Percentiles rank a stretch among this genome's conserved stretches.
Conservation (phyloP, 2,888 invertebrate species). For the Zaprionus bogoriensis region DNA sequence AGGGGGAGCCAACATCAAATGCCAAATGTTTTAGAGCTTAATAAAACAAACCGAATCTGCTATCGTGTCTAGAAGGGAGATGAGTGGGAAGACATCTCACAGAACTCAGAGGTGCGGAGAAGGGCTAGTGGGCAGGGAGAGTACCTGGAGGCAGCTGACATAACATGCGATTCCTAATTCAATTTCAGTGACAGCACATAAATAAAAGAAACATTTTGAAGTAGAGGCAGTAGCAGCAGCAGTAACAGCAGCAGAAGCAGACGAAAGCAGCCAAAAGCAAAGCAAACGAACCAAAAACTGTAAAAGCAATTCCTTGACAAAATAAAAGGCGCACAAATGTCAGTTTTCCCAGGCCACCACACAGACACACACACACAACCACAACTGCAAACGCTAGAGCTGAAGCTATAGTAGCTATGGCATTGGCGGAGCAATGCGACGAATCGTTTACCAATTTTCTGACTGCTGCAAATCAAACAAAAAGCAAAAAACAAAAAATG, state of each 20-base stretch:
- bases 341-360: constrained; percentile 72
- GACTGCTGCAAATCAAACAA: constrained; percentile 74
- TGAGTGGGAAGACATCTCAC: too few species aligned
- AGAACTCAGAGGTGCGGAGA: neutral
- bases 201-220: constrained; percentile 71
- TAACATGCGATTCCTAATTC: constrained; percentile 73
- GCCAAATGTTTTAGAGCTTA: constrained; percentile 23
- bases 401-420: constrained; percentile 23
- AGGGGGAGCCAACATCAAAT: too few species aligned
- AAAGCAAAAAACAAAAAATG: constrained; percentile 40
- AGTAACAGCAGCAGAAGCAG: constrained; percentile 10
- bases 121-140: neutral
- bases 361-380: constrained; percentile 38
- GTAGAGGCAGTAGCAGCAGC: constrained; percentile 24
- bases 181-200: constrained; percentile 74
- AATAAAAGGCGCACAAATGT: constrained; percentile 70
- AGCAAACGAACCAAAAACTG: constrained; percentile 62
- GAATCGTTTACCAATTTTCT: constrained; percentile 77
- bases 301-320: constrained; percentile 75
- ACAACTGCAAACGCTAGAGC: constrained; percentile 38
- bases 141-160: constrained; percentile 53
- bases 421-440: constrained; percentile 47
- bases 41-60: constrained; percentile 26
- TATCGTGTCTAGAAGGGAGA: too few species aligned
- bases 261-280: constrained; percentile 47